A percentile compares a stretch with the other conserved stretches of the same genome.
Evolutionary conservation across 2,113 vertebrate genomes (phyloP).

Genomic region (Bubo blakistoni): DNA sequence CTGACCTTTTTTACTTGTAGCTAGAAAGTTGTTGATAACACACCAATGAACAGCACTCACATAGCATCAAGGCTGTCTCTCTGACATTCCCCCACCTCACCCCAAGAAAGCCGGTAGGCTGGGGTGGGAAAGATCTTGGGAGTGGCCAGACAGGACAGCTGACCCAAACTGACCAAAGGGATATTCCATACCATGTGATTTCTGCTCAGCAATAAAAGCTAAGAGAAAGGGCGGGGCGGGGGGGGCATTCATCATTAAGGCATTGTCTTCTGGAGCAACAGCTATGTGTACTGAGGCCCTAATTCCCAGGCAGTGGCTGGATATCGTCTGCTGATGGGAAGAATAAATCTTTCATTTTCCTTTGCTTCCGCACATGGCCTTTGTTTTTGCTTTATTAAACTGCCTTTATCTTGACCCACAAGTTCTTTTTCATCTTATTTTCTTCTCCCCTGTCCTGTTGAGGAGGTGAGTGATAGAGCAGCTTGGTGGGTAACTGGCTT

Average conservation of each 20-base stretch:
- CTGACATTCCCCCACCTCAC: neutral
- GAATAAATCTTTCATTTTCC: neutral
- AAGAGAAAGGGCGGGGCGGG: neutral
- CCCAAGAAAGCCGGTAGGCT: neutral
- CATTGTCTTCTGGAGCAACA: neutral
- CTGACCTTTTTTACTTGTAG: neutral
- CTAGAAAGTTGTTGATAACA: neutral
- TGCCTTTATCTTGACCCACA: neutral
- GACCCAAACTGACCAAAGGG: neutral
- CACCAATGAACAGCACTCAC: neutral
- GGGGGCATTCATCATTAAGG: neutral
- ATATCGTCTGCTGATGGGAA: neutral
- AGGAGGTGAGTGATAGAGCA: neutral
- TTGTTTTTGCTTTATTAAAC: neutral
- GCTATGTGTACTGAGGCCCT: neutral
- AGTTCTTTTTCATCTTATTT: neutral
- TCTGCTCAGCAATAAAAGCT: neutral
- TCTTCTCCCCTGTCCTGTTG: neutral
- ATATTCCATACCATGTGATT: neutral
- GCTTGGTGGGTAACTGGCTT: neutral
- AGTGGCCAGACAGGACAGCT: neutral
- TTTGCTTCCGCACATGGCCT: neutral
- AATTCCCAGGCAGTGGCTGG: no score
- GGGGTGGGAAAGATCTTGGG: neutral
- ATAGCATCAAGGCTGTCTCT: neutral